These are phyloP conservation scores for Dryobota labecula DNA, from an alignment of 2,888 invertebrate species.

Conservation along the genomic window DNA sequence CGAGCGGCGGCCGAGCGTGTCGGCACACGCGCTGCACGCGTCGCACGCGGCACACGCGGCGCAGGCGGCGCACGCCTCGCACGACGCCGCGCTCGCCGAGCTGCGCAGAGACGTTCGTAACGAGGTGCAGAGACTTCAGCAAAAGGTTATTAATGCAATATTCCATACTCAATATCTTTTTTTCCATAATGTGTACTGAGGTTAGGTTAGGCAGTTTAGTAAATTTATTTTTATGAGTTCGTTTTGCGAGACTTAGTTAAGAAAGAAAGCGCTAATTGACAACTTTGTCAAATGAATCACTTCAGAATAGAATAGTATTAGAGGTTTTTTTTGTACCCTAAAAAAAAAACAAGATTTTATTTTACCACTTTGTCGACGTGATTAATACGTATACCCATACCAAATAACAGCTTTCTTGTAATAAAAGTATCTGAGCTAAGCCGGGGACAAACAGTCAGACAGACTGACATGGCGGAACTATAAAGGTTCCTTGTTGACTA, in stretches of 20 bases:
- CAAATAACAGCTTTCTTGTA: no score
- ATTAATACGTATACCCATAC: no score
- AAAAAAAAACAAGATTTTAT: no score
- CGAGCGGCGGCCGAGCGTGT: slow-evolving; percentile 71
- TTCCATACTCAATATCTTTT: no score
- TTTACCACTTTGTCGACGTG: no score
- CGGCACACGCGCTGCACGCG: slow-evolving; percentile 67
- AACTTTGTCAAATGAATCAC: background rate
- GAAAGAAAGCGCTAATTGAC: background rate
- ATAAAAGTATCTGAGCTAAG: no score
- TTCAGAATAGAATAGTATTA: background rate
- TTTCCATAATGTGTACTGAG: no score
- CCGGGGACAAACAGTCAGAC: no score
- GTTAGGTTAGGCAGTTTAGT: background rate
- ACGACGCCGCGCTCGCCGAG: slow-evolving; percentile 90
- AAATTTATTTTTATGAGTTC: background rate
- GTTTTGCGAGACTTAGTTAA: background rate
- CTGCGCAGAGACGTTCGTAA: slow-evolving; percentile 83
- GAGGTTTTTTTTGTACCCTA: no score
- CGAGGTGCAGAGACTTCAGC: slow-evolving; percentile 86
- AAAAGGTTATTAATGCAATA: slow-evolving; percentile 80
- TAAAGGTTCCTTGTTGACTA: no score
- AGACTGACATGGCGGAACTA: no score
- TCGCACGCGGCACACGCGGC: slow-evolving; percentile 86
- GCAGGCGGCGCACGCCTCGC: slow-evolving; percentile 78